Percentiles rank a stretch among this genome's conserved stretches.
Evolutionary conservation across 53 echinoderm and acorn worm genomes (phyloP).

Genomic region (Actinopyga echinites): DNA sequence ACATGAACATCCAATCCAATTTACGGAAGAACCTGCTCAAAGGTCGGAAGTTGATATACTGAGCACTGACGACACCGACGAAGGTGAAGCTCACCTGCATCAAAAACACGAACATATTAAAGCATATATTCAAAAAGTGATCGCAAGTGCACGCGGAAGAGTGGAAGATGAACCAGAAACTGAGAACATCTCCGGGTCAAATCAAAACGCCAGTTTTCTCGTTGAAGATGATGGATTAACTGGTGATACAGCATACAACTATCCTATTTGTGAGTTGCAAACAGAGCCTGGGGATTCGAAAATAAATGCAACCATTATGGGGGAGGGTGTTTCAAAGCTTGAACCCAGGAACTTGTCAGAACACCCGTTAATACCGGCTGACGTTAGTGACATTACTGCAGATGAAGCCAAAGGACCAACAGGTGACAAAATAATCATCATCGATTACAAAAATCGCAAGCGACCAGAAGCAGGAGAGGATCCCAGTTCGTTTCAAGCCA

Average conservation of each 20-base stretch:
- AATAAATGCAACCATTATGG: not conserved
- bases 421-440: not conserved
- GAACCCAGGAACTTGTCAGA: not conserved
- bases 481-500: too few relatives aligned
- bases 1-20: not conserved
- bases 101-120: not conserved
- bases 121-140: not conserved
- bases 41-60: too few relatives aligned
- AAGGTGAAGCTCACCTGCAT: not conserved
- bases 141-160: not conserved
- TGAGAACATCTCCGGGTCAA: not conserved
- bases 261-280: too few relatives aligned
- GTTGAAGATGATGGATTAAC: too few relatives aligned
- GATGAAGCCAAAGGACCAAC: not conserved
- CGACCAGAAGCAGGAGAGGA: too few relatives aligned
- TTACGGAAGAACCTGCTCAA: too few relatives aligned
- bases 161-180: not conserved
- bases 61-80: not conserved
- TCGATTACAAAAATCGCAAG: conserved; percentile 20
- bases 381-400: not conserved
- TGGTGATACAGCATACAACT: too few relatives aligned
- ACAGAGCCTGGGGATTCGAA: too few relatives aligned
- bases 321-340: conserved; percentile 8
- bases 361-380: conserved; percentile 19
- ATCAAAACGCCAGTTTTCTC: too few relatives aligned